These are phyloP conservation scores for Sarotherodon lohbergeri DNA, from an alignment of 2,113 vertebrate species.

Conservation along the genomic window DNA sequence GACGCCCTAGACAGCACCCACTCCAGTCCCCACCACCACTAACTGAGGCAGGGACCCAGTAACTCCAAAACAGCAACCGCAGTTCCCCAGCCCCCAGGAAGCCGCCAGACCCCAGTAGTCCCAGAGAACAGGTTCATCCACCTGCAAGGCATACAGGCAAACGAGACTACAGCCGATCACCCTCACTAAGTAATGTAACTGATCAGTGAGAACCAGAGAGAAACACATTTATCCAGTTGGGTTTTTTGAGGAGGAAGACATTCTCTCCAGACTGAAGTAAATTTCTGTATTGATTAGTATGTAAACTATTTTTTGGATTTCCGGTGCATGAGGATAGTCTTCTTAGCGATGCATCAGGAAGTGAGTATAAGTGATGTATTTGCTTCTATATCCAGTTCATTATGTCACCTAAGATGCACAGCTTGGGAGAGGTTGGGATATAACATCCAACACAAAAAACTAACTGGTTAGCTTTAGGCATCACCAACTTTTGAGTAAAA, in stretches of 20 bases:
- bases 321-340: neutral
- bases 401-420: neutral
- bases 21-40: neutral
- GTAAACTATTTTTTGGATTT: accelerated
- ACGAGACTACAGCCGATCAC: neutral
- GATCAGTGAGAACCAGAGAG: neutral
- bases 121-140: neutral
- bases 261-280: neutral
- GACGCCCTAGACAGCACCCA: neutral
- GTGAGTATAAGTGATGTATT: neutral
- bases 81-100: neutral
- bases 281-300: neutral
- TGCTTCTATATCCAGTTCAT: neutral
- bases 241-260: neutral
- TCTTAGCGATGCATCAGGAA: neutral
- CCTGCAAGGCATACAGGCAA: neutral
- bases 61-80: accelerated
- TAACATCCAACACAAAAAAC: neutral
- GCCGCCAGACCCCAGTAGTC: neutral
- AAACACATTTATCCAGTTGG: neutral
- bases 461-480: neutral
- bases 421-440: neutral
- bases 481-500: neutral
- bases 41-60: neutral
- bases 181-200: neutral